A percentile compares a stretch with the other conserved stretches of the same genome.
Conservation (phyloP, 2,888 invertebrate species). For the Chrysomela aeneicollis region DNA sequence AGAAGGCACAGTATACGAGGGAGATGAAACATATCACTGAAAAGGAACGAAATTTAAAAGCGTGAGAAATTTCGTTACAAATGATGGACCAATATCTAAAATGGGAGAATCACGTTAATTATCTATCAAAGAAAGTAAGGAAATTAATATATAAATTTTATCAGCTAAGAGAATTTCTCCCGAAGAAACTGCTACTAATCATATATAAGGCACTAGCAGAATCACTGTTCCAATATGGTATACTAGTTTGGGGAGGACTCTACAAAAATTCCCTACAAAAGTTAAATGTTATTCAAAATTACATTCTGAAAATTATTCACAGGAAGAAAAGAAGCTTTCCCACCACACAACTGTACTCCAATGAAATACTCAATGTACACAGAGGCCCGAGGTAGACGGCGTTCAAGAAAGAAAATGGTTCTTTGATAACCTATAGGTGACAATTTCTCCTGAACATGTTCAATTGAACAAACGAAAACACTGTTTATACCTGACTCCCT, state of each 20-base stretch:
- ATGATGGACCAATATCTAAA: neutral
- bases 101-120: neutral
- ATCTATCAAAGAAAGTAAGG: neutral
- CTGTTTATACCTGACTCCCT: no score
- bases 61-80: no score
- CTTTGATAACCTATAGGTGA: no score
- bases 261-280: constrained; percentile 1
- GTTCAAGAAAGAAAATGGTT: no score
- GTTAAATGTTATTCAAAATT: neutral
- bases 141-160: constrained; percentile 3
- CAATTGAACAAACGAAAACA: no score
- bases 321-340: constrained; percentile 1
- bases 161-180: neutral
- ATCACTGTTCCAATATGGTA: constrained; percentile 4
- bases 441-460: no score
- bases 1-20: no score
- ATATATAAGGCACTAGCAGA: neutral
- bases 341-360: neutral
- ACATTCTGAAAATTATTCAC: constrained; percentile 6
- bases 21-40: no score
- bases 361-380: neutral
- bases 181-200: neutral
- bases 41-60: no score
- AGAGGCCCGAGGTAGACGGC: no score
- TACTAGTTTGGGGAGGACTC: constrained; percentile 1